These are phyloP conservation scores for Orestias chungarensis DNA, from an alignment of 2,797 vertebrate species.

Conservation along the genomic window DNA sequence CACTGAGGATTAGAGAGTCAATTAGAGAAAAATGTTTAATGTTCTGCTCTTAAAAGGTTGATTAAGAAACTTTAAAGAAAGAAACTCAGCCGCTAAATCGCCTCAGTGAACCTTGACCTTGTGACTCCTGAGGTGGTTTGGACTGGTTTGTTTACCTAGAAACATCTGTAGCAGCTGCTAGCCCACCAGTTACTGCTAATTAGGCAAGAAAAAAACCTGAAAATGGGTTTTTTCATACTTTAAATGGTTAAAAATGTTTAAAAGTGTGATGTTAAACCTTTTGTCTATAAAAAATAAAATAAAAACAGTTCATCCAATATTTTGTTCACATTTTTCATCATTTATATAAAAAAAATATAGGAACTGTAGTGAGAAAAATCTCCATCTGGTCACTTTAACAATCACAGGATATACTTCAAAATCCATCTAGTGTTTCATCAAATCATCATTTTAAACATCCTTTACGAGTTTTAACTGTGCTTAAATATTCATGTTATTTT, in stretches of 20 bases:
- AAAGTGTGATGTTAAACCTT: neutral
- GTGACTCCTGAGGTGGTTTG: too few species aligned
- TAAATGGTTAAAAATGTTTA: neutral
- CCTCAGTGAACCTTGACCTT: too few species aligned
- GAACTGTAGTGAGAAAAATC: constrained; percentile 30
- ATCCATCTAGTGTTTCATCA: constrained; percentile 1
- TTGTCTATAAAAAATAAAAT: neutral
- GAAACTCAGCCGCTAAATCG: too few species aligned
- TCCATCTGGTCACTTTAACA: constrained; percentile 9
- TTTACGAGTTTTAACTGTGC: neutral
- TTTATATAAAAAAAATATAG: constrained; percentile 42
- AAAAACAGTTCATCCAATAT: neutral
- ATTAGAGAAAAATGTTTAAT: too few species aligned
- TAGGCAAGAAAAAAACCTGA: neutral
- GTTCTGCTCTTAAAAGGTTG: too few species aligned
- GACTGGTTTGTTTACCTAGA: too few species aligned
- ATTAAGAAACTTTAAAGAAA: too few species aligned
- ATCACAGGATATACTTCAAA: neutral
- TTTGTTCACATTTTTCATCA: constrained; percentile 24
- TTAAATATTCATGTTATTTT: neutral
- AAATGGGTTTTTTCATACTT: neutral
- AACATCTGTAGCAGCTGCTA: too few species aligned
- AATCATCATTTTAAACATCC: neutral
- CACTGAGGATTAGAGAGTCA: neutral
- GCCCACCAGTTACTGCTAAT: neutral